Percentiles rank a stretch among this genome's conserved stretches.
phyloP scores from a whole-genome alignment of 2,113 vertebrate genomes.

The Callaeas wilsoni region DNA sequence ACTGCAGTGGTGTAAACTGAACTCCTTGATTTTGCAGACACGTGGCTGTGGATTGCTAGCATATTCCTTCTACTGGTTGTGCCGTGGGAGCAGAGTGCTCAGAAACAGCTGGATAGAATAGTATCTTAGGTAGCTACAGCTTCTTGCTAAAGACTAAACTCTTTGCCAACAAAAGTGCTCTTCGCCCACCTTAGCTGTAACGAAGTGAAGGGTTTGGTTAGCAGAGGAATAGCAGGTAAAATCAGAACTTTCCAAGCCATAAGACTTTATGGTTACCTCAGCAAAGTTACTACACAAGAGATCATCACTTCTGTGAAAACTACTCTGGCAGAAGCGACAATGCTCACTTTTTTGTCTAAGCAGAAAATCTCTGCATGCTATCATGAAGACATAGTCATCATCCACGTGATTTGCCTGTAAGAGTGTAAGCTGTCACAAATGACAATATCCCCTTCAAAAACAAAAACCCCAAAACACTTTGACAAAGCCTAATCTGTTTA shows the following conservation, averaged over 20 bases:
- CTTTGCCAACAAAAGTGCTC: not conserved
- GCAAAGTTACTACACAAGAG: not conserved
- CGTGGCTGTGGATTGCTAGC: fast-evolving
- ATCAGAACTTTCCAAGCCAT: not conserved
- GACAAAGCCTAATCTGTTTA: not conserved
- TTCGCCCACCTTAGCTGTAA: not conserved
- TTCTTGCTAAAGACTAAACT: not conserved
- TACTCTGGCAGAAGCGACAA: not conserved
- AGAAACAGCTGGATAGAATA: not conserved
- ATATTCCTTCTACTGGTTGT: not conserved
- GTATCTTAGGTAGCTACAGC: not conserved
- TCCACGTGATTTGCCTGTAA: not conserved
- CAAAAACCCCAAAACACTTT: not conserved
- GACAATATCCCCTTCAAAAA: not conserved
- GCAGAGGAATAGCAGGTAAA: not conserved
- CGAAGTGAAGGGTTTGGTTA: not conserved
- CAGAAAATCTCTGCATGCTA: not conserved
- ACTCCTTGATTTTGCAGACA: not conserved
- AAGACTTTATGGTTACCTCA: not conserved
- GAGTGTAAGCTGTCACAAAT: not conserved
- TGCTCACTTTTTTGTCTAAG: not conserved
- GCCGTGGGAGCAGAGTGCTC: not conserved
- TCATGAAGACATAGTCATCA: not conserved
- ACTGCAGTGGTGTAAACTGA: not conserved
- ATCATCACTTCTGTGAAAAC: not conserved